Conservation (phyloP, 2,888 invertebrate genomes). For the Brachynemurus nebulosus region DNA sequence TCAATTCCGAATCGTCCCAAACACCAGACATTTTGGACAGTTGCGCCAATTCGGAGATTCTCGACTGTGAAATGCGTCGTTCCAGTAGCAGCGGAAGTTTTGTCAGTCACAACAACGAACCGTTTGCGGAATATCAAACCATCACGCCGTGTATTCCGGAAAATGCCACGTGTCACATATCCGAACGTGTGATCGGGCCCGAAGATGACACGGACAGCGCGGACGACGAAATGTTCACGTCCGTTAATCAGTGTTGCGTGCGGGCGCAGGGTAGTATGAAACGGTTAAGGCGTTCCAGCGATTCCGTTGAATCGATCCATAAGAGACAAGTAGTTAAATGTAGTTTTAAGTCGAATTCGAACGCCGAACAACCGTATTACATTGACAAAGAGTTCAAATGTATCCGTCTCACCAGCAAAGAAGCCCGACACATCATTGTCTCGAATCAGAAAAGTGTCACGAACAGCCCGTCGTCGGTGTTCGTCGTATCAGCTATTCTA, state of each 20-base stretch:
- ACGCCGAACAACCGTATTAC: slow-evolving; percentile 1
- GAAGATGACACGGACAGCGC: slow-evolving; percentile 7
- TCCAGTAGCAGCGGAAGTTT: slow-evolving; percentile 2
- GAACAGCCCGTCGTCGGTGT: slow-evolving; percentile 23
- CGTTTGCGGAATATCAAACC: background rate
- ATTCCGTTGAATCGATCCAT: slow-evolving; percentile 1
- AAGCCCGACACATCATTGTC: background rate
- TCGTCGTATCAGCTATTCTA: slow-evolving; percentile 35
- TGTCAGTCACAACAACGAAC: background rate
- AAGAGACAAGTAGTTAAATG: slow-evolving; percentile 1
- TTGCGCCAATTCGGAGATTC: background rate
- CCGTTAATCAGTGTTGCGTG: background rate
- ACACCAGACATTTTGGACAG: background rate
- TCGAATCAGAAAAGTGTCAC: slow-evolving; percentile 1
- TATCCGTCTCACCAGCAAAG: background rate
- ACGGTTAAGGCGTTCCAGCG: slow-evolving; percentile 3
- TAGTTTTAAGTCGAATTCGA: background rate
- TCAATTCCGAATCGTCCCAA: slow-evolving; percentile 5
- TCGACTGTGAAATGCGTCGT: background rate
- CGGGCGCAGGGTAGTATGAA: slow-evolving; percentile 2
- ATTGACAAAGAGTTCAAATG: slow-evolving; percentile 9
- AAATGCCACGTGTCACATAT: too few relatives aligned
- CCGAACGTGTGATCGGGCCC: background rate
- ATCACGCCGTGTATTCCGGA: background rate
- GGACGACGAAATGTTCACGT: slow-evolving; percentile 4